Evolutionary conservation across 2,888 invertebrate species (phyloP).

Genomic region (Dioctria rufipes): DNA sequence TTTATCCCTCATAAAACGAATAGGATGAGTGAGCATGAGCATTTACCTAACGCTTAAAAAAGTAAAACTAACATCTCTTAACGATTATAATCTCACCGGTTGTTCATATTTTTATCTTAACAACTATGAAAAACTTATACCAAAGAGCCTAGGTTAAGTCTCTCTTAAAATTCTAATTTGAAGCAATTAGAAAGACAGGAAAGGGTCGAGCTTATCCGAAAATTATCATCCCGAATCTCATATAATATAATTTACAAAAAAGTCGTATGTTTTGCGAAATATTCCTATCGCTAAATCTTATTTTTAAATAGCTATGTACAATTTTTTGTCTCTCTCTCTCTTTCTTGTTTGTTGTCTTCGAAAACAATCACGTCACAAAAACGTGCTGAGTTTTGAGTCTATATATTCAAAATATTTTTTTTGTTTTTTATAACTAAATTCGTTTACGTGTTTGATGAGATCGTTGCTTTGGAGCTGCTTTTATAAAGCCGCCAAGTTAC

Average conservation of each 20-base stretch:
- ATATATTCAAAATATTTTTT: neutral
- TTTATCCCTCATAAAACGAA: neutral
- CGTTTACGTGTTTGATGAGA: slow-evolving; percentile 33
- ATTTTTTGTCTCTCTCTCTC: neutral
- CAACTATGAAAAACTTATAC: slow-evolving; percentile 7
- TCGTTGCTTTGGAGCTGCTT: neutral
- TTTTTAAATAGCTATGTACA: slow-evolving; percentile 30
- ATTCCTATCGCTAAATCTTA: slow-evolving; percentile 15
- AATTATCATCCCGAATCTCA: neutral
- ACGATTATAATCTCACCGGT: slow-evolving; percentile 50
- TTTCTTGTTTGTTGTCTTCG: neutral
- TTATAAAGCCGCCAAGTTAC: slow-evolving; percentile 20
- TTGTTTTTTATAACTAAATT: slow-evolving; percentile 51
- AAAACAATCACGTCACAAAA: slow-evolving; percentile 29
- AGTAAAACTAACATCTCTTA: neutral
- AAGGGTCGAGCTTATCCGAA: slow-evolving; percentile 27
- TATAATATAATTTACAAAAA: slow-evolving; percentile 36
- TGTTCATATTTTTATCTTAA: slow-evolving; percentile 5
- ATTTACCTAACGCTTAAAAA: slow-evolving; percentile 11
- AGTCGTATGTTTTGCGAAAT: slow-evolving; percentile 4
- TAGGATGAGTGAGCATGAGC: neutral
- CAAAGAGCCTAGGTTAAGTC: neutral
- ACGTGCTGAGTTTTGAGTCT: slow-evolving; percentile 17
- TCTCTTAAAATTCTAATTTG: neutral
- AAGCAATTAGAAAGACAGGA: slow-evolving; percentile 34